These are phyloP conservation scores for Notolepis coatsorum DNA, from an alignment of 2,797 vertebrate genomes.

Conservation along the genomic window DNA sequence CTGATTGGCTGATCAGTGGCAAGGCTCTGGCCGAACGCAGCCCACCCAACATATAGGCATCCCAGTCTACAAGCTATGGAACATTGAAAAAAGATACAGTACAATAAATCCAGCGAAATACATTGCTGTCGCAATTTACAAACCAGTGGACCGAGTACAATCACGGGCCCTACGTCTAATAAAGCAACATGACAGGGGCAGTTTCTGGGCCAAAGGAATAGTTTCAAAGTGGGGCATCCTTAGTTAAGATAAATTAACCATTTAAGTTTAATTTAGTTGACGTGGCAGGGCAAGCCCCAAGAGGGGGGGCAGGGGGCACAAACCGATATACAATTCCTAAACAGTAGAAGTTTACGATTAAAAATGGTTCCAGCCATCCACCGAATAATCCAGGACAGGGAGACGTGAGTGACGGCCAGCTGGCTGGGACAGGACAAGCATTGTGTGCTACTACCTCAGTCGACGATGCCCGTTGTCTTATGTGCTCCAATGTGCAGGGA, in stretches of 20 bases:
- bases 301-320: background rate
- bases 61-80: slow-evolving; percentile 35
- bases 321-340: slow-evolving; percentile 2
- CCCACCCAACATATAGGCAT: slow-evolving; percentile 7
- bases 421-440: slow-evolving; percentile 56
- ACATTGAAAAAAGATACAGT: slow-evolving; percentile 55
- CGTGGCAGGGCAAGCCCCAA: background rate
- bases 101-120: slow-evolving; percentile 59
- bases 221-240: slow-evolving; percentile 52
- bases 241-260: slow-evolving; percentile 27
- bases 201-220: slow-evolving; percentile 1
- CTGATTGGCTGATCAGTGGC: slow-evolving; percentile 80
- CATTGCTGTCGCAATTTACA: slow-evolving; percentile 49
- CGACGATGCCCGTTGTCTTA: slow-evolving; percentile 20
- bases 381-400: background rate
- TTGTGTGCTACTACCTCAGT: slow-evolving; percentile 22
- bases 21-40: slow-evolving; percentile 39
- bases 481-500: slow-evolving; percentile 57
- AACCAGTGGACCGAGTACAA: slow-evolving; percentile 23
- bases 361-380: background rate
- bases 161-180: slow-evolving; percentile 26
- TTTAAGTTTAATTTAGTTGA: background rate
- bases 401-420: slow-evolving; percentile 31
- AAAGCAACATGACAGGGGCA: background rate
- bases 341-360: background rate